Evolutionary conservation across 1,140 invertebrate species (phyloP).

Genomic region (Dryas iulia): DNA sequence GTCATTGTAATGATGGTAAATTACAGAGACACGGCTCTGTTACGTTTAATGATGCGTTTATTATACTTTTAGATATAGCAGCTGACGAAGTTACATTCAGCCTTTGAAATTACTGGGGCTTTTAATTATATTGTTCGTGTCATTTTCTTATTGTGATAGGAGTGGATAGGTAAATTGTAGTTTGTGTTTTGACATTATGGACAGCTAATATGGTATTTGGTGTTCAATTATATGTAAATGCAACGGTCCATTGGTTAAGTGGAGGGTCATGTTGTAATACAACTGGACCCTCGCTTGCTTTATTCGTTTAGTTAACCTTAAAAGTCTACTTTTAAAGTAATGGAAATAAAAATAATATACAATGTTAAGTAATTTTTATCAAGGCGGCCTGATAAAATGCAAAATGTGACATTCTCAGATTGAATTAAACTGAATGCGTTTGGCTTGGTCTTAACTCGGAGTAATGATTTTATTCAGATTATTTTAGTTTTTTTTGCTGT

Average conservation of each 20-base stretch:
- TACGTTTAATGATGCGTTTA: conserved; percentile 20
- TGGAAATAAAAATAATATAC: no score
- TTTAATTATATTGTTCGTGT: conserved; percentile 6
- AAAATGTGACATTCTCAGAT: no score
- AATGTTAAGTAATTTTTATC: no score
- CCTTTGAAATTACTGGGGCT: neutral
- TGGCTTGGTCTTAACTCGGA: neutral
- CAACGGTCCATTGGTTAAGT: no score
- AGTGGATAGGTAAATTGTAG: neutral
- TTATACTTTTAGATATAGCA: conserved; percentile 46
- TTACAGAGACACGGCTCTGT: conserved; percentile 39
- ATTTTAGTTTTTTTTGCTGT: neutral
- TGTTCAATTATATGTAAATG: no score
- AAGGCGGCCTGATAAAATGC: no score
- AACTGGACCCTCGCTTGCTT: no score
- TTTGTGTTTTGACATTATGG: neutral
- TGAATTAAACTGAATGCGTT: neutral
- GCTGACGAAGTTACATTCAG: conserved; percentile 40
- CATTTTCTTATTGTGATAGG: conserved; percentile 2
- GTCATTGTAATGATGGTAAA: conserved; percentile 48
- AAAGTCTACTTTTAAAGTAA: no score
- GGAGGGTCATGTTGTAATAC: no score
- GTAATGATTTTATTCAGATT: neutral
- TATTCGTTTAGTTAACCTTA: no score
- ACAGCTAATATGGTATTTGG: no score